A percentile compares a stretch with the other conserved stretches of the same genome.
Conservation (phyloP, 2,888 invertebrate species). For the Drosophila nr. medialis region DNA sequence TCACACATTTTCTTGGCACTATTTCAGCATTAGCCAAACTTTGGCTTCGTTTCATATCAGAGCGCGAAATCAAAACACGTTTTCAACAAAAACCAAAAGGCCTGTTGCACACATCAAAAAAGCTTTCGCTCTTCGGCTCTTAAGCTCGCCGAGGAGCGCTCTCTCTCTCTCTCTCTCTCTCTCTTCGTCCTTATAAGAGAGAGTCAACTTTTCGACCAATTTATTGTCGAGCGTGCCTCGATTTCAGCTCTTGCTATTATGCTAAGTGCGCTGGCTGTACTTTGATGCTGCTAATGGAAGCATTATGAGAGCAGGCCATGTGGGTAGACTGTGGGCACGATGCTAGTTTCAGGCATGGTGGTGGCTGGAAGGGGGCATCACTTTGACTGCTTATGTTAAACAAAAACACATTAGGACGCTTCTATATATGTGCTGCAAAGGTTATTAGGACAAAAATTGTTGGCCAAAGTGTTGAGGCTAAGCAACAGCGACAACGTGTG, state of each 20-base stretch:
- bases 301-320: neutral
- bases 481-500: conserved; percentile 22
- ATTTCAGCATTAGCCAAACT: conserved; percentile 57
- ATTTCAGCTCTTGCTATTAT: conserved; percentile 56
- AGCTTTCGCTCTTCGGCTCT: conserved; percentile 52
- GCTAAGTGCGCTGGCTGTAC: conserved; percentile 66
- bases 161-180: neutral
- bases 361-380: conserved; percentile 3
- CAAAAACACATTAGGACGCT: conserved; percentile 63
- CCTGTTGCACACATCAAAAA: conserved; percentile 59
- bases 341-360: conserved; percentile 5
- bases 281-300: conserved; percentile 60
- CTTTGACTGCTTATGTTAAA: conserved; percentile 64
- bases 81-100: conserved; percentile 59
- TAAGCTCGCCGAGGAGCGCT: neutral
- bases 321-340: neutral
- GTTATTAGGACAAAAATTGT: conserved; percentile 65
- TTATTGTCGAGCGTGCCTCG: conserved; percentile 31
- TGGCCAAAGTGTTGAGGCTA: conserved; percentile 35
- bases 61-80: conserved; percentile 70
- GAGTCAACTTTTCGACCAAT: conserved; percentile 67
- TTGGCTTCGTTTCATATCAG: conserved; percentile 7
- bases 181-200: conserved; percentile 32
- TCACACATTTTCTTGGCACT: conserved; percentile 50
- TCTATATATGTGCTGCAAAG: conserved; percentile 45